Evolutionary conservation across 2,113 vertebrate genomes (phyloP), one percentile per base, ranked within the genome.

Genomic region (Copsychus sechellarum): DNA sequence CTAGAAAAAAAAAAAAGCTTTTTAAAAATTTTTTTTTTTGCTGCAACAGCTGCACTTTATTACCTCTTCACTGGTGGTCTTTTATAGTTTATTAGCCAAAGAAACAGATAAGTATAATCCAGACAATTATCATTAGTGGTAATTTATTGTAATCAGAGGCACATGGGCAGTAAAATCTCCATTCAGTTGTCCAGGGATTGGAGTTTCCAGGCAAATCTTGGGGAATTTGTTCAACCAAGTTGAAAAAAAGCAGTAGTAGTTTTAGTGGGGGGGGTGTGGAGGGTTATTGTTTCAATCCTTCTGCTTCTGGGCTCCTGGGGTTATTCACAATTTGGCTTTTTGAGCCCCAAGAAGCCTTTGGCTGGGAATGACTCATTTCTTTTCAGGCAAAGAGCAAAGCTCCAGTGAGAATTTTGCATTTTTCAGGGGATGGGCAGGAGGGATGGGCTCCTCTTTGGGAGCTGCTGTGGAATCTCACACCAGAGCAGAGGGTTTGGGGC

Each of bases 1-100:
- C 98, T 96, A 96, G 91, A 97, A 96, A 96, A 88, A 51, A 48
- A 95, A 86, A 86, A 84, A 57, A 6, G 67, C 20, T 65, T 74
- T 82, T 78, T 62, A 11, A 3, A 25, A 26, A 8, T 50, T 48
- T 57, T 73, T 38, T 81, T 77, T 76, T 51, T 45, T 47, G 10
- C 94, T 91, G 58, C 92, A 33, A 93, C 98, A 98, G 97, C 98
- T 98, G 98, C 76, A 43, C 92, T 96, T 94, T 95, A 96, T 98
- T 98, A 98, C 88, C 66, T 96, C 98, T 95, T 95, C 98, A 50
- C 93, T 79, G 98, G 98, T 98, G 98, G 98, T 97, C 98, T 86
- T 84, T 48, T 72, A 13, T 51, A 78, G 60, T 81, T 79, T 97
- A 92, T 90, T 96, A 95, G 90, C 66, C 92, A 91, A 74, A 95